A percentile compares a stretch with the other conserved stretches of the same genome.
Evolutionary conservation across 2,888 invertebrate species (phyloP).

Genomic region (Melanostoma mellinum): DNA sequence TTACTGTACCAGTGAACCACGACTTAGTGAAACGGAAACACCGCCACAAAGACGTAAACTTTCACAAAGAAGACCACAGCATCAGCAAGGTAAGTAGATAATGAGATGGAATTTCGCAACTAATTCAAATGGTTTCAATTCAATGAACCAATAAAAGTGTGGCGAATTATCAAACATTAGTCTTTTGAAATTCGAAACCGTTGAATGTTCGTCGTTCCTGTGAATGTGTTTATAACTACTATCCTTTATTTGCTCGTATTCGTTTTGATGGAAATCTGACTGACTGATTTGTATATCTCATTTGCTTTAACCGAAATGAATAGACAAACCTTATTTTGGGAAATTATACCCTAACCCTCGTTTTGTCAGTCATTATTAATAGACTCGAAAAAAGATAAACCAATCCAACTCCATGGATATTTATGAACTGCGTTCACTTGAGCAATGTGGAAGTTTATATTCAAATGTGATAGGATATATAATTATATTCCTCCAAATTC

Average conservation of each 20-base stretch:
- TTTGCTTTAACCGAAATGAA: too few relatives aligned
- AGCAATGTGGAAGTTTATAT: too few relatives aligned
- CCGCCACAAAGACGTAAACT: constrained; percentile 83
- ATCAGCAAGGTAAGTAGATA: constrained; percentile 78
- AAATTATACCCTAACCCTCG: not conserved
- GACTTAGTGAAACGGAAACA: constrained; percentile 85
- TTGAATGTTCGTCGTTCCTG: not conserved
- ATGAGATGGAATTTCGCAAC: not conserved
- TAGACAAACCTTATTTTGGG: not conserved
- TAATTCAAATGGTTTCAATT: not conserved
- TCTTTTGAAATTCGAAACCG: constrained; percentile 13
- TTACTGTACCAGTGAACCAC: constrained; percentile 86
- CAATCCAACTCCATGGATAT: too few relatives aligned
- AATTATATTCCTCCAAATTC: too few relatives aligned
- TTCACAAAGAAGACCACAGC: constrained; percentile 81
- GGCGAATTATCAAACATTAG: not conserved
- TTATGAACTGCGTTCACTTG: too few relatives aligned
- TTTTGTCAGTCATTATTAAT: too few relatives aligned
- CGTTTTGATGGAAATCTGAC: constrained; percentile 4
- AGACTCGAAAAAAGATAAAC: too few relatives aligned
- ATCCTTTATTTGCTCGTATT: not conserved
- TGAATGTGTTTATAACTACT: constrained; percentile 1
- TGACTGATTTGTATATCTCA: not conserved
- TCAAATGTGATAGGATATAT: too few relatives aligned
- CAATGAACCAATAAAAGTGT: not conserved